Conservation (phyloP, 1,140 invertebrate species). For the Pogonomyrmex barbatus region DNA sequence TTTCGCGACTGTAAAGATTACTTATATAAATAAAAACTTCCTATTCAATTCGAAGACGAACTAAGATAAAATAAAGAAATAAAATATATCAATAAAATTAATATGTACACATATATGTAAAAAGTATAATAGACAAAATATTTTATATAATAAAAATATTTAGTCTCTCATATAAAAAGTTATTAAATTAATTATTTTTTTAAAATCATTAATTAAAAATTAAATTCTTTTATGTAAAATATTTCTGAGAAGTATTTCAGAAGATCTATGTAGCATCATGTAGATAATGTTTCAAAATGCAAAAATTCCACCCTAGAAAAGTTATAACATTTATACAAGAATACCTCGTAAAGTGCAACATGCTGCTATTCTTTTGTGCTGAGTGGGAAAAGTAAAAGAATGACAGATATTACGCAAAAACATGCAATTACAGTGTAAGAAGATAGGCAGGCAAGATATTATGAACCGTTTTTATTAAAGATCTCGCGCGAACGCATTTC, state of each 20-base stretch:
- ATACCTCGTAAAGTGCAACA: constrained; percentile 2
- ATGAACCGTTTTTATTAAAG: constrained; percentile 56
- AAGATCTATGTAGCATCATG: background rate
- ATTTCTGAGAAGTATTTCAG: background rate
- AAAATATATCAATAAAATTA: constrained; percentile 7
- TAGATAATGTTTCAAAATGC: background rate
- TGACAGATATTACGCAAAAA: constrained; percentile 31
- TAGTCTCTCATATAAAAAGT: background rate
- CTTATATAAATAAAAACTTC: background rate
- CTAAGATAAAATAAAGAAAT: background rate
- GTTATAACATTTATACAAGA: background rate
- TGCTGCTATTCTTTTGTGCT: background rate
- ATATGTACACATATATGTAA: background rate
- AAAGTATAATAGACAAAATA: background rate
- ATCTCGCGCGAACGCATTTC: constrained; percentile 40
- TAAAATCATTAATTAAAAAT: background rate
- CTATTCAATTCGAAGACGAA: background rate
- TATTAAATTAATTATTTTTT: background rate
- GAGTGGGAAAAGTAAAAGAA: constrained; percentile 18
- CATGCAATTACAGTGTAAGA: constrained; percentile 31
- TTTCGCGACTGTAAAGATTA: background rate
- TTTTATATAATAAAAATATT: background rate
- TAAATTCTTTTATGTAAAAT: background rate
- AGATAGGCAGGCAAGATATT: constrained; percentile 36
- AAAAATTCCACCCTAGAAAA: background rate